Evolutionary conservation across 2,797 vertebrate genomes (phyloP).

Genomic region (Lerista edwardsae): DNA sequence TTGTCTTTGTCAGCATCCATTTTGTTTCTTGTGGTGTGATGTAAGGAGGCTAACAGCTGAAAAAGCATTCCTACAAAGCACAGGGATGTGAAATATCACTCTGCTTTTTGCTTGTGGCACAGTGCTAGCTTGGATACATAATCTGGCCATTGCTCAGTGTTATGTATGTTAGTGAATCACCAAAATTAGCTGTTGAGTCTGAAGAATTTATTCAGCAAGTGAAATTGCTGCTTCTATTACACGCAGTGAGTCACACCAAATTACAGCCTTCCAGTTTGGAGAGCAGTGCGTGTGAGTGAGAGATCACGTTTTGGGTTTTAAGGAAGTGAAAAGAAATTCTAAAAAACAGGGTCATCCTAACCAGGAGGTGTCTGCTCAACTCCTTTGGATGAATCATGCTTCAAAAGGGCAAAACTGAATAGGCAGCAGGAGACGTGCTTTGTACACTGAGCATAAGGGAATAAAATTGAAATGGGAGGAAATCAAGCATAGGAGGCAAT

Average conservation of each 20-base stretch:
- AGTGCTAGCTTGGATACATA: neutral
- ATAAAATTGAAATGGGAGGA: too few species aligned
- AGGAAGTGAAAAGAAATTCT: constrained; percentile 29
- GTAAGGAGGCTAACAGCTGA: neutral
- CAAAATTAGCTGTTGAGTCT: constrained; percentile 5
- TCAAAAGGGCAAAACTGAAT: neutral
- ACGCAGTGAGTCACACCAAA: constrained; percentile 22
- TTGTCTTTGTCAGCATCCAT: neutral
- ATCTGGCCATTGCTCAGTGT: neutral
- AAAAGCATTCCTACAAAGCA: neutral
- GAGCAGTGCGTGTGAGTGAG: neutral
- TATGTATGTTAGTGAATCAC: constrained; percentile 13
- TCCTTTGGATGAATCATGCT: constrained; percentile 4
- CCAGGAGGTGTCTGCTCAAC: neutral
- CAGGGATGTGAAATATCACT: neutral
- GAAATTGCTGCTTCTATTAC: constrained; percentile 16
- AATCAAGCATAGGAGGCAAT: too few species aligned
- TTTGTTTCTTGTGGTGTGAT: neutral
- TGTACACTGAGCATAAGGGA: neutral
- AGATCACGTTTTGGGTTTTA: constrained; percentile 26
- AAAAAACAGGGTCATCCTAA: neutral
- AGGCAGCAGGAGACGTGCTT: neutral
- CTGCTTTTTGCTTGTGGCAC: neutral
- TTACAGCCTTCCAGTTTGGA: neutral
- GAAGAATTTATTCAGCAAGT: constrained; percentile 6